These are phyloP conservation scores for Ceyx margarethae DNA, from an alignment of 2,113 vertebrate species.

Conservation along the genomic window DNA sequence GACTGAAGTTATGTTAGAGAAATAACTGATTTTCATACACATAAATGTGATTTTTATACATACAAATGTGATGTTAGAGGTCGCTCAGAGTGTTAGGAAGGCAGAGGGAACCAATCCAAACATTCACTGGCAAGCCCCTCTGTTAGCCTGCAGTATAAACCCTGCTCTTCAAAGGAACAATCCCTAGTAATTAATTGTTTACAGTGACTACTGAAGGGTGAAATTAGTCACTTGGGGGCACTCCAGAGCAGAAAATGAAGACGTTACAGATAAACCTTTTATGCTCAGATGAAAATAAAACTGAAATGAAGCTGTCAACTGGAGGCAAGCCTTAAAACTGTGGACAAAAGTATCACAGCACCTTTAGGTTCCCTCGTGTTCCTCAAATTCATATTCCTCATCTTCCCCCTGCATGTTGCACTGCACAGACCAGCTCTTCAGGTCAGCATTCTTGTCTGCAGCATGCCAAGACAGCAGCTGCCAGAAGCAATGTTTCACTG, in stretches of 20 bases:
- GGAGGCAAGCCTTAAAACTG: not conserved
- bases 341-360: not conserved
- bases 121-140: not conserved
- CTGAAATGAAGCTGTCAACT: not conserved
- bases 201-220: not conserved
- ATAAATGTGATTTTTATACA: not conserved
- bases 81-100: not conserved
- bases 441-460: not conserved
- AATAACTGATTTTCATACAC: not conserved
- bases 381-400: not conserved
- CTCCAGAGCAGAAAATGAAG: not conserved
- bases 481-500: not conserved
- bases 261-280: not conserved
- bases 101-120: not conserved
- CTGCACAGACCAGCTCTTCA: not conserved
- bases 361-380: not conserved
- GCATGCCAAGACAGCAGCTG: slow-evolving; percentile 33
- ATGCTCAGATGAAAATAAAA: not conserved
- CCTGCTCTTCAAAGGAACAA: not conserved
- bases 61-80: not conserved
- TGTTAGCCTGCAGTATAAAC: not conserved
- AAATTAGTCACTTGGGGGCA: slow-evolving; percentile 43
- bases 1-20: not conserved
- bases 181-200: not conserved
- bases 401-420: not conserved